Percentiles rank a stretch among this genome's conserved stretches.
Evolutionary conservation across 2,888 invertebrate species (phyloP).

Genomic region (Drosophila parthenogenetica): DNA sequence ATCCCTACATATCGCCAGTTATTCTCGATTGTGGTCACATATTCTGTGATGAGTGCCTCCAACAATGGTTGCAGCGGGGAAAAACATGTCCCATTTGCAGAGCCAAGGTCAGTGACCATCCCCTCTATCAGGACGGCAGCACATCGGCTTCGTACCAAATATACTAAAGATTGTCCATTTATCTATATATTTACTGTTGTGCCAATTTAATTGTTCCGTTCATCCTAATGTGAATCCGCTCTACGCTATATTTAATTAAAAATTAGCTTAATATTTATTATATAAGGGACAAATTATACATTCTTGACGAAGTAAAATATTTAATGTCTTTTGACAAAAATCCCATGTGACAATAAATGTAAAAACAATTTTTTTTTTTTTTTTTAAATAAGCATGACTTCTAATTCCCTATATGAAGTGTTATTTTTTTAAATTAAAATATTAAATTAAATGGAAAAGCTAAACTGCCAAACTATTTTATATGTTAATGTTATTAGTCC

Average conservation of each 20-base stretch:
- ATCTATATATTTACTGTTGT: background rate
- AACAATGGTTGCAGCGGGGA: constrained; percentile 93
- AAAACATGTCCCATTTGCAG: constrained; percentile 96
- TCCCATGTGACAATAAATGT: no score
- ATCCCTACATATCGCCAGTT: constrained; percentile 92
- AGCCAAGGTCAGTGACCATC: constrained; percentile 93
- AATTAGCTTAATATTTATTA: no score
- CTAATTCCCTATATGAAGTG: no score
- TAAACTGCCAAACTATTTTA: no score
- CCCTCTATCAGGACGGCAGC: constrained; percentile 93
- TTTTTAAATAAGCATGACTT: no score
- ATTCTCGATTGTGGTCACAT: constrained; percentile 93
- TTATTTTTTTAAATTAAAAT: no score
- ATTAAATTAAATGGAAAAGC: no score
- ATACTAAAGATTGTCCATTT: constrained; percentile 86
- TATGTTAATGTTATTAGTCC: no score
- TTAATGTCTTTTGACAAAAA: no score
- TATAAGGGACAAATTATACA: no score
- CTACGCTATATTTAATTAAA: background rate
- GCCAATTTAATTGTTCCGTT: background rate
- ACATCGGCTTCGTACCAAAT: constrained; percentile 93
- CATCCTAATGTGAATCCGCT: background rate
- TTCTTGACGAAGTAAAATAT: no score
- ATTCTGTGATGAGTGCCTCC: constrained; percentile 97
- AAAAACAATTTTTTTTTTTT: no score